Evolutionary conservation across 2,888 invertebrate species (phyloP).

Genomic region (Brachypterus glaber): DNA sequence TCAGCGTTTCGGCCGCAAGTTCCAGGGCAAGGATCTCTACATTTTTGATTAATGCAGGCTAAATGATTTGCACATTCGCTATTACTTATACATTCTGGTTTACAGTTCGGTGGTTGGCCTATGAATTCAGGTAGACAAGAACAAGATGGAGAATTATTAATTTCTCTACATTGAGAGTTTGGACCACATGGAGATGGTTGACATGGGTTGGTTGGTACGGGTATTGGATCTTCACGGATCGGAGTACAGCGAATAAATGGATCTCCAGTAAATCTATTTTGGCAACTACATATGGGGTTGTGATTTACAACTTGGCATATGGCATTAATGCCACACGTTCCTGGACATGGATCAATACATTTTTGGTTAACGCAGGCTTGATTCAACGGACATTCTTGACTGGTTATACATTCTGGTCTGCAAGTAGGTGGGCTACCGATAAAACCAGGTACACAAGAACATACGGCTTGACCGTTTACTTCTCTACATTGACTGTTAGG

Average conservation of each 20-base stretch:
- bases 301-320: slow-evolving; percentile 50
- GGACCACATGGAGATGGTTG: slow-evolving; percentile 66
- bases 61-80: slow-evolving; percentile 59
- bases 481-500: slow-evolving; percentile 48
- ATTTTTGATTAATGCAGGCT: slow-evolving; percentile 67
- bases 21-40: slow-evolving; percentile 64
- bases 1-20: slow-evolving; percentile 65
- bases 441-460: slow-evolving; percentile 48
- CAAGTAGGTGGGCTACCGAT: slow-evolving; percentile 50
- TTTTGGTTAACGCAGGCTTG: slow-evolving; percentile 51
- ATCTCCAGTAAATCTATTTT: slow-evolving; percentile 48
- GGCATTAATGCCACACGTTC: slow-evolving; percentile 47
- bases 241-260: slow-evolving; percentile 57
- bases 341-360: slow-evolving; percentile 52
- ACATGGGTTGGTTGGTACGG: slow-evolving; percentile 47
- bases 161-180: slow-evolving; percentile 46
- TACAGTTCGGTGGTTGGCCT: slow-evolving; percentile 61
- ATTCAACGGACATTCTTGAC: slow-evolving; percentile 46
- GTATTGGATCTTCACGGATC: slow-evolving; percentile 34
- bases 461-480: slow-evolving; percentile 46
- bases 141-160: slow-evolving; percentile 49
- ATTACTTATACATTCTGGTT: slow-evolving; percentile 64
- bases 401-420: slow-evolving; percentile 51
- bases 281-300: slow-evolving; percentile 49
- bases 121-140: slow-evolving; percentile 51